A percentile compares a stretch with the other conserved stretches of the same genome.
phyloP scores from a whole-genome alignment of 2,888 invertebrate species.

The Seira sanloemensis region DNA sequence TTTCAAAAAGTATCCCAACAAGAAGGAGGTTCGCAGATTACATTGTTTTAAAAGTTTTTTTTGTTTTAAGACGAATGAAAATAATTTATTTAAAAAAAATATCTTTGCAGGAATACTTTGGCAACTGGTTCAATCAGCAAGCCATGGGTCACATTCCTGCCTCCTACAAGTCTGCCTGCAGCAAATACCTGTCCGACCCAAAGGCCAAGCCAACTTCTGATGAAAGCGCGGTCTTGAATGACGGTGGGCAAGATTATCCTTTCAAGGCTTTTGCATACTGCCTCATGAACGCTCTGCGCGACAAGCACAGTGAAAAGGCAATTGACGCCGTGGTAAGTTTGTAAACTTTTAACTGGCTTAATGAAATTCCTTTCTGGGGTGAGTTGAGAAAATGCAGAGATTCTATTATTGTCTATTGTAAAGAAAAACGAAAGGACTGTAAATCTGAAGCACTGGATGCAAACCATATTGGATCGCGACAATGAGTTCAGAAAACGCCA shows the following conservation, averaged over 20 bases:
- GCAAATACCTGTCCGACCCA: not conserved
- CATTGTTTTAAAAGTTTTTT: not conserved
- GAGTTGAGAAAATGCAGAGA: too few relatives aligned
- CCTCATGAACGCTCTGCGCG: not conserved
- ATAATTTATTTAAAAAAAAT: not conserved
- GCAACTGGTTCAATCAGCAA: not conserved
- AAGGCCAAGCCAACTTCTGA: not conserved
- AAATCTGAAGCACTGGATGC: slow-evolving; percentile 31
- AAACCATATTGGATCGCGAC: slow-evolving; percentile 41
- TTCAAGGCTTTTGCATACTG: not conserved
- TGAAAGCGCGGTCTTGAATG: not conserved
- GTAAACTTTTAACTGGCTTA: too few relatives aligned
- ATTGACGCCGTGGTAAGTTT: slow-evolving; percentile 32
- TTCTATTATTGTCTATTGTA: too few relatives aligned
- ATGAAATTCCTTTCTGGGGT: too few relatives aligned
- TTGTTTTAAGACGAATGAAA: not conserved
- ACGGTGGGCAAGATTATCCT: not conserved
- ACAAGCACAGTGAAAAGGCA: slow-evolving; percentile 1
- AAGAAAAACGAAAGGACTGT: slow-evolving; percentile 40
- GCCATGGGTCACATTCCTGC: not conserved
- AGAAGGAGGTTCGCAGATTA: not conserved
- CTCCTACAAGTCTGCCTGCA: not conserved
- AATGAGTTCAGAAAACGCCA: slow-evolving; percentile 47
- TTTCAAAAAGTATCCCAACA: not conserved
- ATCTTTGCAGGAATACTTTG: not conserved